Evolutionary conservation across 1,140 invertebrate species (phyloP).

Genomic region (Melitaea cinxia): DNA sequence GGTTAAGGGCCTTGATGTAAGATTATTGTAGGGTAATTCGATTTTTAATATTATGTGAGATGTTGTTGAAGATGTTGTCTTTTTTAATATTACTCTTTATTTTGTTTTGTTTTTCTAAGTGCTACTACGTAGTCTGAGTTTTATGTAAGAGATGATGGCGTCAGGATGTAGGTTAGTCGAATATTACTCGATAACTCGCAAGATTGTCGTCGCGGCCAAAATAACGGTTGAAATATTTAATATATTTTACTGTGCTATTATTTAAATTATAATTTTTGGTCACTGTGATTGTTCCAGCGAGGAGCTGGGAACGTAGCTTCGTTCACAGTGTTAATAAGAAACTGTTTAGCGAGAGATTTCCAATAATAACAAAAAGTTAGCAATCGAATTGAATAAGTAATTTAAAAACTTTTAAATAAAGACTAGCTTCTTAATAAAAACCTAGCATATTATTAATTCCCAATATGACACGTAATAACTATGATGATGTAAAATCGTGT

Average conservation of each 20-base stretch:
- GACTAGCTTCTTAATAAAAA: too few relatives aligned
- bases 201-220: not conserved
- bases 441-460: too few relatives aligned
- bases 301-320: not conserved
- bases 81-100: conserved; percentile 29
- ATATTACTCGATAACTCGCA: not conserved
- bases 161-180: conserved; percentile 2
- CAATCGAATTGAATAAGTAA: too few relatives aligned
- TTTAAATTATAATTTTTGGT: not conserved
- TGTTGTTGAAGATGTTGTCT: conserved; percentile 35
- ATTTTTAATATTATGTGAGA: conserved; percentile 32
- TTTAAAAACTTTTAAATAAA: too few relatives aligned
- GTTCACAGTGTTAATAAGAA: not conserved
- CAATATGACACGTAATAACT: not conserved
- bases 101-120: conserved; percentile 33
- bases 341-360: not conserved
- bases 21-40: conserved; percentile 26
- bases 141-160: conserved; percentile 14
- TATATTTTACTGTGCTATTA: not conserved
- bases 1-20: conserved; percentile 25
- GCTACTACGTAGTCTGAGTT: conserved; percentile 32
- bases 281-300: not conserved
- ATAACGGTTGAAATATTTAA: not conserved
- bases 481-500: not conserved
- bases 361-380: not conserved